Percentiles rank a stretch among this genome's conserved stretches.
Conservation (phyloP, 2,113 vertebrate species). For the Tachuris rubrigastra region DNA sequence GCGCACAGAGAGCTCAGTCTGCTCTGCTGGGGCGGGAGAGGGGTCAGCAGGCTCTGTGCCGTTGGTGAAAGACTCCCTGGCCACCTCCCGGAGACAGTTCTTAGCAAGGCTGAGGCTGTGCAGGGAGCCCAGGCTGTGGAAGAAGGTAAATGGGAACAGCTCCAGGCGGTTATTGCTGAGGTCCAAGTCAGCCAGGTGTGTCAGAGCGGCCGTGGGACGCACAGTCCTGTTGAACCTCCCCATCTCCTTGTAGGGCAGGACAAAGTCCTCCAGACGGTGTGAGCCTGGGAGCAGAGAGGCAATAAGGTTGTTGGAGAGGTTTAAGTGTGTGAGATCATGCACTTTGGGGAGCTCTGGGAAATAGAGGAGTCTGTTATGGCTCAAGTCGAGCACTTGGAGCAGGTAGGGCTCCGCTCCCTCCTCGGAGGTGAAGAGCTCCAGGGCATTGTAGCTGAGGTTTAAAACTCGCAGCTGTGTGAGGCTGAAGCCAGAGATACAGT, state of each 20-base stretch:
- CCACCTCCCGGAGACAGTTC: conserved; percentile 78
- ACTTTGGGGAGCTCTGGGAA: conserved; percentile 75
- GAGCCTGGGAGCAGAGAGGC: conserved; percentile 45
- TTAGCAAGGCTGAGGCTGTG: conserved; percentile 72
- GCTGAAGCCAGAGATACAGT: conserved; percentile 76
- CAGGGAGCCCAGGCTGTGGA: conserved; percentile 71
- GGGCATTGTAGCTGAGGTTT: conserved; percentile 77
- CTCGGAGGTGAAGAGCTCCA: conserved; percentile 70
- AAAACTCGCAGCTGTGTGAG: conserved; percentile 73
- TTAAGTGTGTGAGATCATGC: conserved; percentile 68
- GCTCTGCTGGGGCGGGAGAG: background rate
- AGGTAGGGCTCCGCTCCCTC: conserved; percentile 51
- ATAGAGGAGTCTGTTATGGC: conserved; percentile 76
- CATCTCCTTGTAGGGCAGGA: conserved; percentile 63
- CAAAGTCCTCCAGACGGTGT: background rate
- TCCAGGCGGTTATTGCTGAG: conserved; percentile 79
- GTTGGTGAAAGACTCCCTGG: background rate
- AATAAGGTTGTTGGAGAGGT: conserved; percentile 80
- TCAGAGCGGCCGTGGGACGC: background rate
- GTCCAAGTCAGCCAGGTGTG: conserved; percentile 71
- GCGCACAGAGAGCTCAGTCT: conserved; percentile 40
- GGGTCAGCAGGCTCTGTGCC: background rate
- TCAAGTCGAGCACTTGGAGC: conserved; percentile 78
- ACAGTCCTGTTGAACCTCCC: background rate
- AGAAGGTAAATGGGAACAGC: conserved; percentile 70